Percentiles rank a stretch among this genome's conserved stretches.
phyloP scores from a whole-genome alignment of 2,113 vertebrate genomes.

The Monopterus albus region DNA sequence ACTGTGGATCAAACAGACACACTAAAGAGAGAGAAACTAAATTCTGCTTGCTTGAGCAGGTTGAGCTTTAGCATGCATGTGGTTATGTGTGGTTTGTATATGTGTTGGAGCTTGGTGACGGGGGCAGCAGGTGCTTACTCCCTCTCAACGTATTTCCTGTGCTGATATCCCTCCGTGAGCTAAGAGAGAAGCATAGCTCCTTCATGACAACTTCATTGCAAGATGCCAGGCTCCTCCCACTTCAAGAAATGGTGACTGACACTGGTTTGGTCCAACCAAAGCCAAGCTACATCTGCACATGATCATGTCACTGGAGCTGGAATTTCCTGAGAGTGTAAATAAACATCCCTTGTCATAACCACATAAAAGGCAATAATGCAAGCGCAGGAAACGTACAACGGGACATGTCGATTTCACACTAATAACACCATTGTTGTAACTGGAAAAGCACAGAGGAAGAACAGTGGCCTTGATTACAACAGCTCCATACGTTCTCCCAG shows the following conservation, averaged over 20 bases:
- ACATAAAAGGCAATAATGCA: conserved; percentile 7
- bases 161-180: conserved; percentile 53
- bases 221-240: conserved; percentile 27
- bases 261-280: conserved; percentile 21
- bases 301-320: neutral
- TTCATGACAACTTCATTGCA: conserved; percentile 43
- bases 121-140: conserved; percentile 81
- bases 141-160: conserved; percentile 81
- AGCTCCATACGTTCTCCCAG: conserved; percentile 60
- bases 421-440: conserved; percentile 28
- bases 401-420: conserved; percentile 30
- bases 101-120: conserved; percentile 28
- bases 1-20: conserved; percentile 56
- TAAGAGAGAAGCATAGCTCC: conserved; percentile 33
- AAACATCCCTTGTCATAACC: neutral
- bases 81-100: conserved; percentile 55
- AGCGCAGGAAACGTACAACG: conserved; percentile 9
- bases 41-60: conserved; percentile 27
- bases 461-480: conserved; percentile 47
- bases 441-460: conserved; percentile 34
- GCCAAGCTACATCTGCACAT: neutral
- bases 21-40: conserved; percentile 44
- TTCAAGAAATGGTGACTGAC: neutral
- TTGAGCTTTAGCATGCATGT: conserved; percentile 39
- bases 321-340: conserved; percentile 22